These are phyloP conservation scores for Carollia perspicillata DNA, from an alignment of 2,113 vertebrate genomes.

Conservation along the genomic window DNA sequence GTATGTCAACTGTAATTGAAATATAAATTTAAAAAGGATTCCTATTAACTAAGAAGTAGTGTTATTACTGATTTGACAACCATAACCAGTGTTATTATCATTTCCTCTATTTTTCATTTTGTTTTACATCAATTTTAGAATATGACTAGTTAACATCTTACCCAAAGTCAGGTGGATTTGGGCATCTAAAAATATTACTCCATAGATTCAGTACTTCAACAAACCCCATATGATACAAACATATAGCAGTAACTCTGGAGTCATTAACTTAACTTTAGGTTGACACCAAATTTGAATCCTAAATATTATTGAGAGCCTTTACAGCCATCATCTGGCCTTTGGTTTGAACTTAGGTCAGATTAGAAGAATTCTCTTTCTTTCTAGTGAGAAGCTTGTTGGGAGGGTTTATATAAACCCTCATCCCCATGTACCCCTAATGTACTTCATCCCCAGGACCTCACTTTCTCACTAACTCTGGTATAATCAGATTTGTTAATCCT, in stretches of 20 bases:
- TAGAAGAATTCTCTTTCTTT: not conserved
- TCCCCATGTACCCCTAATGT: no score
- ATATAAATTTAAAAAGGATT: not conserved
- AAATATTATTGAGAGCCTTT: not conserved
- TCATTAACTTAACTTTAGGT: not conserved
- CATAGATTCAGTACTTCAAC: not conserved
- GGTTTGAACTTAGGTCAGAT: not conserved
- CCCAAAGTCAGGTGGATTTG: not conserved
- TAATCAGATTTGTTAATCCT: not conserved
- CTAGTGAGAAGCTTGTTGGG: not conserved
- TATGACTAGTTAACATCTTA: not conserved
- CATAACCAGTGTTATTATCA: not conserved
- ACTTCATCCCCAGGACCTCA: not conserved
- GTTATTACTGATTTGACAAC: not conserved
- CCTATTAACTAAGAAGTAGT: not conserved
- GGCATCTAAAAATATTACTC: not conserved
- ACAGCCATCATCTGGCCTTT: not conserved
- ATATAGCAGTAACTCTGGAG: not conserved
- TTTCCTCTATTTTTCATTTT: not conserved
- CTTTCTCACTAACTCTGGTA: not conserved
- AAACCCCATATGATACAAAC: not conserved
- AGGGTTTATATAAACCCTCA: not conserved
- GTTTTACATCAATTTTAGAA: not conserved
- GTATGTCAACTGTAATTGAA: not conserved
- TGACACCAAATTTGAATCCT: not conserved